Percentiles rank a stretch among this genome's conserved stretches.
Conservation (phyloP, 2,113 vertebrate species). For the Peromyscus californicus region DNA sequence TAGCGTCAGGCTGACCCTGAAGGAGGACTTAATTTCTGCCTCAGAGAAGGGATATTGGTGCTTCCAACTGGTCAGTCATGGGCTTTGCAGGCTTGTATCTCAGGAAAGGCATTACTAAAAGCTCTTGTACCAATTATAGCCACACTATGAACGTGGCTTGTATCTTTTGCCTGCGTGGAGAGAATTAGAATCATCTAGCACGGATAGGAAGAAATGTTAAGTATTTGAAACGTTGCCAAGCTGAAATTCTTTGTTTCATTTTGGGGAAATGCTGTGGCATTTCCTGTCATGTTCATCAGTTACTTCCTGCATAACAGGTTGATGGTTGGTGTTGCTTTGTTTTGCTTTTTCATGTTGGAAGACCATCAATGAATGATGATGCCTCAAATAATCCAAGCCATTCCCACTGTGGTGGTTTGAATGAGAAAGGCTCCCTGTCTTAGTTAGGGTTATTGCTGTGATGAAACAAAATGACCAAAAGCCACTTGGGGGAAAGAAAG, state of each 20-base stretch:
- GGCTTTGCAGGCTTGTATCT: neutral
- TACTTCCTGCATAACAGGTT: constrained; percentile 52
- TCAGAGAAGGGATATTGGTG: neutral
- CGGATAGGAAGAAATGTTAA: constrained; percentile 17
- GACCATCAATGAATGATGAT: neutral
- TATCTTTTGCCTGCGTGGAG: neutral
- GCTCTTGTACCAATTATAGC: neutral
- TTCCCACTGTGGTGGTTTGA: neutral
- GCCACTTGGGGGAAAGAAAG: neutral
- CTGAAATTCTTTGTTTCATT: constrained; percentile 36
- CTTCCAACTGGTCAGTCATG: too few species aligned
- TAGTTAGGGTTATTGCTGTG: neutral
- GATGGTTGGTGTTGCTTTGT: neutral
- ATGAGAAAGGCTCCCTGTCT: neutral
- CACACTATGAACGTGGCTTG: neutral
- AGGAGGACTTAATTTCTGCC: neutral
- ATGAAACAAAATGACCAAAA: neutral
- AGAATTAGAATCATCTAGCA: constrained; percentile 38
- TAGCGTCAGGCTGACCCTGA: neutral
- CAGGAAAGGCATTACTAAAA: neutral
- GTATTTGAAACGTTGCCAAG: constrained; percentile 61
- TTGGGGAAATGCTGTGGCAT: constrained; percentile 18
- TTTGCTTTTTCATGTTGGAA: neutral
- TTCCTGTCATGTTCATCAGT: constrained; percentile 47
- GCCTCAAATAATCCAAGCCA: constrained; percentile 40